phyloP scores from a whole-genome alignment of 2,888 invertebrate genomes.

The Pyrrhosoma nymphula region DNA sequence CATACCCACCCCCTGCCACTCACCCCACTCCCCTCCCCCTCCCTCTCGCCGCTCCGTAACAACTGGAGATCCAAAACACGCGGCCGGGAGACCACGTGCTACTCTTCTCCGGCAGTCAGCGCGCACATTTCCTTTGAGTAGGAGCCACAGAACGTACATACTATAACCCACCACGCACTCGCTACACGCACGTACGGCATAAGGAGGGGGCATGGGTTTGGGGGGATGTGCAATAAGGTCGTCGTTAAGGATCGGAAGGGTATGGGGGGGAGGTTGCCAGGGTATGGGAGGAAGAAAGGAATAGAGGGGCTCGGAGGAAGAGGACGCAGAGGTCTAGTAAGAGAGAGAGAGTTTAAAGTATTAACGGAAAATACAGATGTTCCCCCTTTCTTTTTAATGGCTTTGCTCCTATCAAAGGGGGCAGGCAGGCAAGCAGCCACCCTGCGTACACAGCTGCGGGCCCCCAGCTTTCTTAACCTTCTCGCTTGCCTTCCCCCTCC shows the following conservation, averaged over 20 bases:
- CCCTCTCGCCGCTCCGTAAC: background rate
- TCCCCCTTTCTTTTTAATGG: slow-evolving; percentile 60
- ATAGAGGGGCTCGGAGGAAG: background rate
- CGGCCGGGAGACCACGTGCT: slow-evolving; percentile 7
- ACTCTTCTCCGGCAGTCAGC: background rate
- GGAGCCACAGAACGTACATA: background rate
- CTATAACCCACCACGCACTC: background rate
- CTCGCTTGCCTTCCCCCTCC: background rate
- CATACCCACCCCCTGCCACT: background rate
- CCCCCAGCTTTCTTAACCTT: slow-evolving; percentile 42
- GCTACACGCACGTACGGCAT: background rate
- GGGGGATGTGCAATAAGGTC: slow-evolving; percentile 46
- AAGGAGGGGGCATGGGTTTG: background rate
- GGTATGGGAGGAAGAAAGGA: background rate
- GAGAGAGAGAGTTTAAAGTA: slow-evolving; percentile 42
- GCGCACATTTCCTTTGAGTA: background rate
- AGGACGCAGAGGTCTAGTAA: background rate
- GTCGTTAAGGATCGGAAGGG: background rate
- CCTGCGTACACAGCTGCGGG: slow-evolving; percentile 51
- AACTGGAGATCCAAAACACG: background rate
- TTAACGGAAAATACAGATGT: slow-evolving; percentile 67
- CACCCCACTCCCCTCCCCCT: background rate
- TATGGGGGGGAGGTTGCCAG: background rate
- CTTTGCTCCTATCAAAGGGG: slow-evolving; percentile 46
- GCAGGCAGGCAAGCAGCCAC: background rate